Base-by-base conservation (phyloP, 2,113 vertebrate genomes). In the Callospermophilus lateralis region DNA sequence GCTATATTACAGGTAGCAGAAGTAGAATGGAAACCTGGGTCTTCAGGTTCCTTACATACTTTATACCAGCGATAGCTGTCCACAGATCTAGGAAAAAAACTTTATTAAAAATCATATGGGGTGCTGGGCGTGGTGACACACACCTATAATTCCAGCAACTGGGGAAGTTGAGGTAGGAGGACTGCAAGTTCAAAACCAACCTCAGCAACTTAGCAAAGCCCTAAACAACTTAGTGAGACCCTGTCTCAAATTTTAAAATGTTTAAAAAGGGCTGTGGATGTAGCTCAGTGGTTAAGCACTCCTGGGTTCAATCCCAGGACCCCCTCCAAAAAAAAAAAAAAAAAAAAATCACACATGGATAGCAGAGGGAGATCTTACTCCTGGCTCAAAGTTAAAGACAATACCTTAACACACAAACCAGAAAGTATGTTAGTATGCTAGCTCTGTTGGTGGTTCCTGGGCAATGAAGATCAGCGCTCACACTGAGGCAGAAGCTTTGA, bases 361-460 rank as follows among this genome's bases (percentile, higher is more conserved):
- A 76, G 17, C 34, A 93, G 65, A 65, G 32, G 15, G 28, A 74
- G 30, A 67, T 37, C 20, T 89, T 78, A 51, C 58, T 42, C 68
- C 42, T 84, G 77, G 28, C 55, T 85, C 48, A 90, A 61, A 80
- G 61, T 92, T 80, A 78, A 76, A 90, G 61, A 86, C 4, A 55
- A 48, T 17, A 77, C 22, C 30, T 95, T 53, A 55, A 85, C 68
- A 55, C 7, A 53, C 55, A 94, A 53, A 4, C 58, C n/a, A 76
- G 88, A 34, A 67, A 90, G 94, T 93, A n/a, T 32, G 39, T 80
- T 84, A 90, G 94, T 93, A 39, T 32, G 39, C 77, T 87, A 85
- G 72, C 16, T 90, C 28, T 95, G 0, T 81, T 8, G 48, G 20
- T 24, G 58, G 34, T 16, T 72, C 48, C 53, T n/a, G 16, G 67